Base-by-base conservation (phyloP, 2,797 vertebrate species). In the Moxostoma hubbsi region DNA sequence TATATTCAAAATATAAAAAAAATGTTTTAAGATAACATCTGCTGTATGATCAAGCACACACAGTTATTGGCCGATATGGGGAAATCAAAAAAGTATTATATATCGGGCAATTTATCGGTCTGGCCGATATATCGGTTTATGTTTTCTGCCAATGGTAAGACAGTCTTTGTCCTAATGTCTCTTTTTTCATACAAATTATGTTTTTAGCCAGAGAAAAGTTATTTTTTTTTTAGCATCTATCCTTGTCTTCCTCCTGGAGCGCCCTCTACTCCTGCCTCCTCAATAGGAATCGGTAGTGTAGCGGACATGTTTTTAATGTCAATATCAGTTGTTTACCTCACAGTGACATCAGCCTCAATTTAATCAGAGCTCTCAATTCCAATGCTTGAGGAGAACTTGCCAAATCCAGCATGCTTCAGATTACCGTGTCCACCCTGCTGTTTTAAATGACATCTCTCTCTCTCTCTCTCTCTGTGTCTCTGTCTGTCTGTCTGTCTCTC, bases 231-330 rank as follows among this genome's bases (percentile, higher is more conserved):
- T 24, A 24, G 24, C 24, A 24, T 24, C 24, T 24, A 1, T 24
- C 2, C 1, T 1, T 2, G 36, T 64, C 46, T 13, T 81, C 75
- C 12, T 55, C 88, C 95, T 64, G 95, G 92, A 83, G 89, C 87
- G 24, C 91, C 93, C 74, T 94, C 94, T 9, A 92, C 94, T 51
- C 93, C 95, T 16, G 86, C 88, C 46, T 93, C 92, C 16, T 86
- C 90, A 67, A 91, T 93, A 88, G 92, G 79, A 68, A 81, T 95
- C 83, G 95, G 92, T 54, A 92, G 16, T n/a, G 54, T 66, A 5
- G 5, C 7, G 9, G 75, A 36, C 75, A 6, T 0, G 43, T 18
- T 54, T 36, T 36, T 3, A 36, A 36, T 36, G 36, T 36, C 36
- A 36, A 36, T 36, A 36, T 4, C 36, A 36, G 36, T 36, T n/a